Evolutionary conservation across 2,888 invertebrate genomes (phyloP).

Genomic region (Epicampocera succincta): DNA sequence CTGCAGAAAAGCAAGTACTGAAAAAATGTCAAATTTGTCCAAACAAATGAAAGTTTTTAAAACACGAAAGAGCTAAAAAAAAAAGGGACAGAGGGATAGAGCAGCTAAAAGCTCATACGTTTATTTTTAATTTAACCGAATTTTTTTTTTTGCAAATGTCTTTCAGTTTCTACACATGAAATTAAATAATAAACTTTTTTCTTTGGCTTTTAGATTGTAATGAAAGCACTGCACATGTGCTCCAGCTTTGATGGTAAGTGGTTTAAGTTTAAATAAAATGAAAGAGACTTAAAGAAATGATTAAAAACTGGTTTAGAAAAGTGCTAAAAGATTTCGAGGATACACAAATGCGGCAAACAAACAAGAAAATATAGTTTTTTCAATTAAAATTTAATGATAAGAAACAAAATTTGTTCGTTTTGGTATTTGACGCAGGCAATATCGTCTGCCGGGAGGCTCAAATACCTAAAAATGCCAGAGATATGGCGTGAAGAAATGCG

Average conservation of each 20-base stretch:
- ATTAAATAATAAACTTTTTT: conserved; percentile 45
- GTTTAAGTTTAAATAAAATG: no score
- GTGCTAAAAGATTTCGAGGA: no score
- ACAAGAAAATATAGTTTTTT: no score
- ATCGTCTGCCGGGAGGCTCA: no score
- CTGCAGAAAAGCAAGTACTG: background rate
- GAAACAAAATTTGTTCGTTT: no score
- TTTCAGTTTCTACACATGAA: conserved; percentile 8
- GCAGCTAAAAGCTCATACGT: background rate
- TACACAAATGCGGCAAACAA: no score
- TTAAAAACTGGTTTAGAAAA: no score
- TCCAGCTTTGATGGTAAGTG: background rate
- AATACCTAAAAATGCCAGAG: no score
- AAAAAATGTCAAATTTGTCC: conserved; percentile 50
- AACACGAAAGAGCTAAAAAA: background rate
- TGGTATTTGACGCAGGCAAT: no score
- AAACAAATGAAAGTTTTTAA: conserved; percentile 51
- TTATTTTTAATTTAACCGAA: conserved; percentile 44
- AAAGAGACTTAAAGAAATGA: background rate
- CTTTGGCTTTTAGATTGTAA: background rate
- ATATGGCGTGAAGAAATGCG: no score
- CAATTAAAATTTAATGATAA: no score
- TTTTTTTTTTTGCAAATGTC: conserved; percentile 2
- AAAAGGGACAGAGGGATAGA: background rate
- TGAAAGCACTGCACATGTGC: conserved; percentile 29